Percentiles rank a stretch among this genome's conserved stretches.
Evolutionary conservation across 2,888 invertebrate genomes (phyloP).

Genomic region (Cataglyphis cursor): DNA sequence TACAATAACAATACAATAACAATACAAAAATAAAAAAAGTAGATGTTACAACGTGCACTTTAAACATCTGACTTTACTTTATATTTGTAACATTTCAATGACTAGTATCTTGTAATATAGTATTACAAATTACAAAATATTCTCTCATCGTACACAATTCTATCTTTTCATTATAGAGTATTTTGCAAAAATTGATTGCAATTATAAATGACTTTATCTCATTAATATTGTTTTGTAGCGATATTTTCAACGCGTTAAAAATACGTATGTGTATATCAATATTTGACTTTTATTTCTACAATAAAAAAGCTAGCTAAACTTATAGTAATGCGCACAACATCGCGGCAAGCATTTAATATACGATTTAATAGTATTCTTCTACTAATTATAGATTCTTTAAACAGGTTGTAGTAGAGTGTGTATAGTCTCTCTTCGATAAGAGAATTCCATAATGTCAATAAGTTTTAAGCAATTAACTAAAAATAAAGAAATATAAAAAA

Average conservation of each 20-base stretch:
- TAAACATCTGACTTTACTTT: neutral
- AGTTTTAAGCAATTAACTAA: neutral
- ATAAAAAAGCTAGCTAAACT: neutral
- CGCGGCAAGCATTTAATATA: conserved; percentile 1
- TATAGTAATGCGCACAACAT: neutral
- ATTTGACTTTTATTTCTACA: conserved; percentile 23
- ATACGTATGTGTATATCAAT: conserved; percentile 1
- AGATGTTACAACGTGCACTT: neutral
- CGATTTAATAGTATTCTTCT: neutral
- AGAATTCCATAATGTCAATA: neutral
- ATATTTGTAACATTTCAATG: neutral
- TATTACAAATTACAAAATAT: neutral
- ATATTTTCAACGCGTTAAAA: neutral
- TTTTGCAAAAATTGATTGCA: neutral
- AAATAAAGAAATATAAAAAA: neutral
- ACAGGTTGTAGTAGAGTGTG: neutral
- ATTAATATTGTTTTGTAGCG: neutral
- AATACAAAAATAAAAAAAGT: no score
- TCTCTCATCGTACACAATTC: neutral
- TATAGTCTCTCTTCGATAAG: neutral
- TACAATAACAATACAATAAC: no score
- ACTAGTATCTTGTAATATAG: neutral
- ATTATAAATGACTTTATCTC: neutral
- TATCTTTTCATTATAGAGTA: neutral
- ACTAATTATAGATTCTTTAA: neutral